Percentiles rank a stretch among this genome's conserved stretches.
These are phyloP conservation scores for Drosophila neonasuta DNA, from an alignment of 2,888 invertebrate species.

Conservation along the genomic window DNA sequence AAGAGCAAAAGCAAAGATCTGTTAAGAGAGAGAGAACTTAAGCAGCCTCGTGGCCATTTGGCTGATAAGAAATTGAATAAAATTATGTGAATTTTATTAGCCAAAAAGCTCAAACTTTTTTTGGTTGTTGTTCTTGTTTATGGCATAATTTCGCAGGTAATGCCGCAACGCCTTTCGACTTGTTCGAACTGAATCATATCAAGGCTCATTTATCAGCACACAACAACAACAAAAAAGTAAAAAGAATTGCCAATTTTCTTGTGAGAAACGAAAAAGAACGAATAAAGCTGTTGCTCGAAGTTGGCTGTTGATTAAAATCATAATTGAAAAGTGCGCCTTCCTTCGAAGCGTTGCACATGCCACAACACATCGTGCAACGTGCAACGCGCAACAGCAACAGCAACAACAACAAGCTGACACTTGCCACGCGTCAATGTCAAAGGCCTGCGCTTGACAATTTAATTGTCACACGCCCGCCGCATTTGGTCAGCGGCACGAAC, in stretches of 20 bases:
- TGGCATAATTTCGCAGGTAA: slow-evolving; percentile 48
- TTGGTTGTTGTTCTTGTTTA: slow-evolving; percentile 25
- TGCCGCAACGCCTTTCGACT: slow-evolving; percentile 43
- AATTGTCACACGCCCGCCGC: slow-evolving; percentile 80
- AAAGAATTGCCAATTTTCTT: slow-evolving; percentile 55
- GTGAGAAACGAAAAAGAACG: slow-evolving; percentile 44
- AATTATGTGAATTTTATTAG: slow-evolving; percentile 70
- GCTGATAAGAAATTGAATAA: slow-evolving; percentile 73
- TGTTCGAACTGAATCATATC: slow-evolving; percentile 49
- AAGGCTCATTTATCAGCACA: slow-evolving; percentile 67
- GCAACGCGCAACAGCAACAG: slow-evolving; percentile 16
- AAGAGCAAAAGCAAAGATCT: slow-evolving; percentile 34
- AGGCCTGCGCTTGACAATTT: slow-evolving; percentile 75
- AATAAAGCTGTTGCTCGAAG: slow-evolving; percentile 36
- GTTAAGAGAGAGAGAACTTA: slow-evolving; percentile 44
- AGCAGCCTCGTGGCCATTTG: slow-evolving; percentile 47
- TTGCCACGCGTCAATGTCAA: slow-evolving; percentile 70
- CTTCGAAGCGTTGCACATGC: slow-evolving; percentile 21
- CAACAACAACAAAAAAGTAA: slow-evolving; percentile 14
- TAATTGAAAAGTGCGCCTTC: slow-evolving; percentile 65
- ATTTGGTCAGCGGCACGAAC: slow-evolving; percentile 60
- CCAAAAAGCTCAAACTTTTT: slow-evolving; percentile 27
- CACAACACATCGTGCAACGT: slow-evolving; percentile 6
- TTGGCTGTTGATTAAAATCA: slow-evolving; percentile 64
- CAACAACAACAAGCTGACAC: slow-evolving; percentile 54